Conservation (phyloP, 92 coral and sea anemone genomes). For the Paramuricea clavata region DNA sequence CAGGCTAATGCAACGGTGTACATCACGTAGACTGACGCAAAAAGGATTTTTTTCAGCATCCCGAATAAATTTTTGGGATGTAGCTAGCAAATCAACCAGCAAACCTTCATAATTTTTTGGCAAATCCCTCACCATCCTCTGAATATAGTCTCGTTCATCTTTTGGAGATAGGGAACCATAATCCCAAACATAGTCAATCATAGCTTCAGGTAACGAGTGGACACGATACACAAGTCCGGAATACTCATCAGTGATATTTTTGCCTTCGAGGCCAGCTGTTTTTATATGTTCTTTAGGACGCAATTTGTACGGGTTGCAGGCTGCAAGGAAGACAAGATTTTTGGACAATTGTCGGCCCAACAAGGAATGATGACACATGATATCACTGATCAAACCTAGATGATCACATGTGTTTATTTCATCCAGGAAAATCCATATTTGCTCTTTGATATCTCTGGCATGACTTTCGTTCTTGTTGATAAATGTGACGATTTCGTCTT, state of each 20-base stretch:
- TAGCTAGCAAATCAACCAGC: constrained; percentile 11
- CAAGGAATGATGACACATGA: constrained; percentile 44
- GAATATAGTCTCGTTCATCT: constrained; percentile 46
- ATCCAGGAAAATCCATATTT: constrained; percentile 47
- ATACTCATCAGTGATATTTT: constrained; percentile 13
- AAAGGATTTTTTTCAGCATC: constrained; percentile 4
- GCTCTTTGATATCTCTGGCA: constrained; percentile 13
- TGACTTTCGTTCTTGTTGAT: neutral
- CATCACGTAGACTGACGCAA: constrained; percentile 44
- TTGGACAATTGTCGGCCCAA: constrained; percentile 18
- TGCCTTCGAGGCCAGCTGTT: constrained; percentile 33
- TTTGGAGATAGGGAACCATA: constrained; percentile 40
- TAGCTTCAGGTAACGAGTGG: constrained; percentile 53
- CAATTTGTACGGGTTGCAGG: constrained; percentile 39
- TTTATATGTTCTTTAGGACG: constrained; percentile 23
- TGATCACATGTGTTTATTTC: constrained; percentile 58
- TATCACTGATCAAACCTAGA: constrained; percentile 39
- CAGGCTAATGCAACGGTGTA: constrained; percentile 33
- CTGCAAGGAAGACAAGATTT: constrained; percentile 46
- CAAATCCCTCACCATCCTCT: constrained; percentile 25
- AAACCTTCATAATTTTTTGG: neutral
- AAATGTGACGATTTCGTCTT: constrained; percentile 26
- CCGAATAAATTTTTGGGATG: constrained; percentile 33
- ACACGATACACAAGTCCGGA: constrained; percentile 50
- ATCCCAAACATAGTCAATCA: constrained; percentile 56